Percentiles rank a stretch among this genome's conserved stretches.
phyloP scores from a whole-genome alignment of 2,113 vertebrate genomes.

The Aepyceros melampus region DNA sequence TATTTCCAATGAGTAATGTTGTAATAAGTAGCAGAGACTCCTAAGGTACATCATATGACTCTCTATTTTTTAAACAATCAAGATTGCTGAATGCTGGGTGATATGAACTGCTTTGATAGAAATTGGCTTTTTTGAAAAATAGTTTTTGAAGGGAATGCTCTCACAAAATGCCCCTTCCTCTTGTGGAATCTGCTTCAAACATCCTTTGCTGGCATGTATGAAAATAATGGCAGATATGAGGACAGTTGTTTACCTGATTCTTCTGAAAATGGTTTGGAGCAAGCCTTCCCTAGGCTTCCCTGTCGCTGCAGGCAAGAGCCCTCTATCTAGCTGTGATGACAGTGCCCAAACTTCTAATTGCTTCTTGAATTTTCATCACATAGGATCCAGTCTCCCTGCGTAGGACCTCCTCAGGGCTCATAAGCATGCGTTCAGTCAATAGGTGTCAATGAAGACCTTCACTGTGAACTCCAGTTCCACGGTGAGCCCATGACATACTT shows the following conservation, averaged over 20 bases:
- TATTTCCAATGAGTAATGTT: neutral
- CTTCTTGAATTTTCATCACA: neutral
- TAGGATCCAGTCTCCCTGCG: neutral
- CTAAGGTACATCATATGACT: neutral
- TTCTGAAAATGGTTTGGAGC: neutral
- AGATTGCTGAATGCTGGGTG: neutral
- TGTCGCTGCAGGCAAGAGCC: neutral
- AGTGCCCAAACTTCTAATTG: neutral
- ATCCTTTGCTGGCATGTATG: neutral
- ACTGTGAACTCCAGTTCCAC: neutral
- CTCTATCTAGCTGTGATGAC: neutral
- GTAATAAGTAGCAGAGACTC: neutral
- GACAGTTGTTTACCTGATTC: neutral
- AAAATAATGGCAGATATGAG: neutral
- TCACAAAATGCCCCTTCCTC: neutral
- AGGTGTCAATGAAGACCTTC: neutral
- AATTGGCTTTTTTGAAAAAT: neutral
- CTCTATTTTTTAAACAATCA: neutral
- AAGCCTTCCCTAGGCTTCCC: neutral
- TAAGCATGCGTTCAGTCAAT: neutral
- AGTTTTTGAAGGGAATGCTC: neutral
- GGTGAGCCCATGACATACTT: neutral
- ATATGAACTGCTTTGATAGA: neutral
- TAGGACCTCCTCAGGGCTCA: neutral
- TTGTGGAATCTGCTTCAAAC: neutral